These are phyloP conservation scores for Gymnobelideus leadbeateri DNA, from an alignment of 2,113 vertebrate genomes.

Conservation along the genomic window DNA sequence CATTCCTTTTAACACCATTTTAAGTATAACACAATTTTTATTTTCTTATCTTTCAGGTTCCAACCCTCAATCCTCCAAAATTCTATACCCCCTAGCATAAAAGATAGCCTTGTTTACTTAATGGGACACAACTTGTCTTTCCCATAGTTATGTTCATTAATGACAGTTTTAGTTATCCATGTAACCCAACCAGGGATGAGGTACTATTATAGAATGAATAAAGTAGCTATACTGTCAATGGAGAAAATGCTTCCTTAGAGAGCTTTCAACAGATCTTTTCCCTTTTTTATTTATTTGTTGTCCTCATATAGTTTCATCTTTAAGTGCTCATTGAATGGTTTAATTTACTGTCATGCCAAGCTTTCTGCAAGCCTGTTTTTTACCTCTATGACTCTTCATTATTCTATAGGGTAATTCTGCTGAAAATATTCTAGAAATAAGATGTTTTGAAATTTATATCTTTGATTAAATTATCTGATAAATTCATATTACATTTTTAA, in stretches of 20 bases:
- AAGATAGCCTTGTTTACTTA: not conserved
- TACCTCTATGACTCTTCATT: not conserved
- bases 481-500: not conserved
- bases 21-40: not conserved
- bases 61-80: not conserved
- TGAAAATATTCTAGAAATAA: not conserved
- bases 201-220: not conserved
- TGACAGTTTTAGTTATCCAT: not conserved
- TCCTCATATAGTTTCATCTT: not conserved
- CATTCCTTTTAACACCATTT: not conserved
- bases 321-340: too few relatives aligned
- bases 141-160: not conserved
- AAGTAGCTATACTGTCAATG: not conserved
- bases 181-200: not conserved
- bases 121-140: not conserved
- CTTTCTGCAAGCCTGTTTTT: not conserved
- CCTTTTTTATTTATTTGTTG: not conserved
- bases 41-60: not conserved
- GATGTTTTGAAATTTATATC: not conserved
- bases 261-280: not conserved
- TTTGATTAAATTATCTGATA: not conserved
- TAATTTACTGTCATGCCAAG: not conserved
- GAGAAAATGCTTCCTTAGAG: not conserved
- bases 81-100: not conserved
- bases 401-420: not conserved